A percentile compares a stretch with the other conserved stretches of the same genome.
Evolutionary conservation across 1,140 invertebrate species (phyloP).

Genomic region (Potamilus streckersoni): DNA sequence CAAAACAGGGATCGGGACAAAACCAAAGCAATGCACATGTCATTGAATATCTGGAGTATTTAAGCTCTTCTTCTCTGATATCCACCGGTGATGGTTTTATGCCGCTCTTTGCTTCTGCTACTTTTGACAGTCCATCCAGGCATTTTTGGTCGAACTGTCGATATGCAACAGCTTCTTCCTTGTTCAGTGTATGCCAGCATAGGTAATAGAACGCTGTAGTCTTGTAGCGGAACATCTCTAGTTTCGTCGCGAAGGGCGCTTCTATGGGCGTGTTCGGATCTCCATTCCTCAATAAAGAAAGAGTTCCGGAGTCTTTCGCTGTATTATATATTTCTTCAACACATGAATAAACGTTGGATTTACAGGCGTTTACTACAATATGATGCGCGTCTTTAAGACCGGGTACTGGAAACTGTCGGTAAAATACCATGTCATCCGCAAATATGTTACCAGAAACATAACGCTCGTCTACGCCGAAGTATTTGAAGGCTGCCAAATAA

Average conservation of each 20-base stretch:
- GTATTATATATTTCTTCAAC: slow-evolving; percentile 7
- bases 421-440: slow-evolving; percentile 14
- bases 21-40: slow-evolving; percentile 25
- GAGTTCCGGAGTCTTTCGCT: slow-evolving; percentile 7
- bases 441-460: slow-evolving; percentile 11
- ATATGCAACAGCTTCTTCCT: not conserved
- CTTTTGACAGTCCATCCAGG: slow-evolving; percentile 10
- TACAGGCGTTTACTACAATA: not conserved
- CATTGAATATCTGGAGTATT: slow-evolving; percentile 10
- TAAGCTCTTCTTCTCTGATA: not conserved
- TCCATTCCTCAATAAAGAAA: slow-evolving; percentile 9
- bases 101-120: slow-evolving; percentile 10
- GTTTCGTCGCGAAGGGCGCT: slow-evolving; percentile 16
- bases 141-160: not conserved
- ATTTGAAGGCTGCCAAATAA: slow-evolving; percentile 24
- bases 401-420: slow-evolving; percentile 26
- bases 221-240: slow-evolving; percentile 17
- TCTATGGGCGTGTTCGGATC: not conserved
- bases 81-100: not conserved
- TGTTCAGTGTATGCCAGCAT: slow-evolving; percentile 19
- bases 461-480: slow-evolving; percentile 24
- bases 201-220: slow-evolving; percentile 26
- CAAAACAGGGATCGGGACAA: slow-evolving; percentile 41
- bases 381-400: slow-evolving; percentile 4
- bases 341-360: slow-evolving; percentile 1